These are phyloP conservation scores for Harpagoxenus sublaevis DNA, from an alignment of 2,888 invertebrate genomes.

Conservation along the genomic window DNA sequence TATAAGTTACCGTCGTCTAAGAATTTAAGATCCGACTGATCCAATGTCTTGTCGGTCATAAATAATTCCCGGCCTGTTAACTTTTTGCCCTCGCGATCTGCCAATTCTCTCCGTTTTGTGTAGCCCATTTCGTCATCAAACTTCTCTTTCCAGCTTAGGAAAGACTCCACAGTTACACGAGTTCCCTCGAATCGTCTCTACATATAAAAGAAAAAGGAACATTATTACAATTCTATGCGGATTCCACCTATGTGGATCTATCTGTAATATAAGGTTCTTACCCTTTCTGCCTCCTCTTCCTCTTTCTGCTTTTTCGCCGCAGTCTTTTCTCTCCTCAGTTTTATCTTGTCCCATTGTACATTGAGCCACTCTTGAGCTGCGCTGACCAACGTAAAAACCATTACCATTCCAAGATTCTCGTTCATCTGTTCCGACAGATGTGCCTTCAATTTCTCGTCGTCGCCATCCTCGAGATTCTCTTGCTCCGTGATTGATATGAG, in stretches of 20 bases:
- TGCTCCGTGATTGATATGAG: conserved; percentile 92
- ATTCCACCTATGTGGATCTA: too few species aligned
- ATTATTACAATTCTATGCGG: background rate
- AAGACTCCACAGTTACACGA: conserved; percentile 97
- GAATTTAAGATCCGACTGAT: conserved; percentile 98
- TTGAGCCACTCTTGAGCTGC: conserved; percentile 97
- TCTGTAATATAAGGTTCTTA: conserved; percentile 80
- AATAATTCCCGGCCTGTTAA: conserved; percentile 97
- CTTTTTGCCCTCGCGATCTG: conserved; percentile 92
- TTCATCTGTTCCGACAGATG: conserved; percentile 91
- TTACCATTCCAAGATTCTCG: conserved; percentile 98
- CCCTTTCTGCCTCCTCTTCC: conserved; percentile 96
- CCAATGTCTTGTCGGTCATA: conserved; percentile 96
- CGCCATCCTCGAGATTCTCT: conserved; percentile 92
- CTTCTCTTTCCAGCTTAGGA: conserved; percentile 96
- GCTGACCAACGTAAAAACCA: conserved; percentile 98
- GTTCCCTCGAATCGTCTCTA: conserved; percentile 98
- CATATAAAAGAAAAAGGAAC: conserved; percentile 76
- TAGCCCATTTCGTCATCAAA: conserved; percentile 97
- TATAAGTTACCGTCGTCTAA: conserved; percentile 91
- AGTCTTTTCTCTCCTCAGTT: conserved; percentile 91
- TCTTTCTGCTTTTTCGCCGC: conserved; percentile 90
- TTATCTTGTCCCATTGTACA: conserved; percentile 93
- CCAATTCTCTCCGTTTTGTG: conserved; percentile 90
- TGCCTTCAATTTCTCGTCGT: conserved; percentile 89